Conservation (phyloP, 2,888 invertebrate genomes). For the Mycogona germanica region DNA sequence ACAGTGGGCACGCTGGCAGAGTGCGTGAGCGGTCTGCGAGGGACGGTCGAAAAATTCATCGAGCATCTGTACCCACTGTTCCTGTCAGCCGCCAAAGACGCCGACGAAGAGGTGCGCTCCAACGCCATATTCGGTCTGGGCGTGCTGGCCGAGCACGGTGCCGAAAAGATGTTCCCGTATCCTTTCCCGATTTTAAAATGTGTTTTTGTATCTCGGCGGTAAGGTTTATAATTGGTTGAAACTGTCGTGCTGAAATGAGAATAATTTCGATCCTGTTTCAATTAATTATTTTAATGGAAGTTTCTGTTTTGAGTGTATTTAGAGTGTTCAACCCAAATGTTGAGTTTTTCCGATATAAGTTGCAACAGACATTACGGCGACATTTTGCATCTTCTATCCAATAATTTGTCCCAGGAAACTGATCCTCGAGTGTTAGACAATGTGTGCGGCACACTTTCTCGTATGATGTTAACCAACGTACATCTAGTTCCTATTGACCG, state of each 20-base stretch:
- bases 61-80: constrained; percentile 49
- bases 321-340: neutral
- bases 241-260: no score
- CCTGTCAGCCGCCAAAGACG: constrained; percentile 46
- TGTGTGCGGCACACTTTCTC: constrained; percentile 60
- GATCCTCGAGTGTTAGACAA: constrained; percentile 57
- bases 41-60: constrained; percentile 41
- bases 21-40: constrained; percentile 47
- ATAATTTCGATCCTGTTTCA: no score
- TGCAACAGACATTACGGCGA: constrained; percentile 45
- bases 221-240: no score
- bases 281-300: neutral
- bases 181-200: no score
- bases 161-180: constrained; percentile 29
- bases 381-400: constrained; percentile 52
- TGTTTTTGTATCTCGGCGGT: no score
- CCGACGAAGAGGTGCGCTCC: constrained; percentile 56
- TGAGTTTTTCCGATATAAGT: constrained; percentile 25
- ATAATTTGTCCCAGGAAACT: constrained; percentile 48
- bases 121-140: constrained; percentile 65
- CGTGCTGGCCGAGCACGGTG: constrained; percentile 53
- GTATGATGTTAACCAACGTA: constrained; percentile 53
- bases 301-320: neutral
- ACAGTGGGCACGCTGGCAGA: constrained; percentile 61
- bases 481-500: constrained; percentile 52